These are phyloP conservation scores for Microtus richardsoni DNA, from an alignment of 2,113 vertebrate species.

Conservation along the genomic window DNA sequence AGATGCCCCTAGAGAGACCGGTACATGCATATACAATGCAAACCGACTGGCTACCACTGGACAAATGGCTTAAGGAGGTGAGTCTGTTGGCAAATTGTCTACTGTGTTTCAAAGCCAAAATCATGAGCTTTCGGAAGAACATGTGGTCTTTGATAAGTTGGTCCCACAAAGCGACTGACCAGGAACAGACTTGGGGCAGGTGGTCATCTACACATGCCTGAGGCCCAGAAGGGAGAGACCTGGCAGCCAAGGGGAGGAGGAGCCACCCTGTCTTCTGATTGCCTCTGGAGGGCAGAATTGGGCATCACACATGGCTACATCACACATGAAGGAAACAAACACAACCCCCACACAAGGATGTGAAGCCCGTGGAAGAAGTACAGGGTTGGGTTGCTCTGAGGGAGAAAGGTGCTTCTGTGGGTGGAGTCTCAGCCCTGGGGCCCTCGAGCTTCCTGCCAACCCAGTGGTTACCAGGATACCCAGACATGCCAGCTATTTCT, in stretches of 20 bases:
- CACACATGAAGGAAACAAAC: fast-evolving
- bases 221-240: neutral
- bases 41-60: neutral
- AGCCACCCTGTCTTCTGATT: neutral
- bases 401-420: neutral
- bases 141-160: neutral
- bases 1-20: neutral
- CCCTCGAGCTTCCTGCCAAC: neutral
- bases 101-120: neutral
- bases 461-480: neutral
- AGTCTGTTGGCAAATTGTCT: neutral
- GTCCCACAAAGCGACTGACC: fast-evolving
- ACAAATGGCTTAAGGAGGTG: neutral
- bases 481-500: fast-evolving
- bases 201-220: neutral
- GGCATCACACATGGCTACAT: fast-evolving
- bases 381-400: neutral
- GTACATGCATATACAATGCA: fast-evolving
- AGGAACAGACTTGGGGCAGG: fast-evolving
- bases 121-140: fast-evolving
- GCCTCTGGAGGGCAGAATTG: neutral
- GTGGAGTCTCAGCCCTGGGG: neutral
- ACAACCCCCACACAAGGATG: neutral
- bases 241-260: too few relatives aligned
- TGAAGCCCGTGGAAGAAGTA: neutral